Evolutionary conservation across 2,888 invertebrate species (phyloP), one percentile per base, ranked within the genome.

Genomic region (Drosophila imparisetae): DNA sequence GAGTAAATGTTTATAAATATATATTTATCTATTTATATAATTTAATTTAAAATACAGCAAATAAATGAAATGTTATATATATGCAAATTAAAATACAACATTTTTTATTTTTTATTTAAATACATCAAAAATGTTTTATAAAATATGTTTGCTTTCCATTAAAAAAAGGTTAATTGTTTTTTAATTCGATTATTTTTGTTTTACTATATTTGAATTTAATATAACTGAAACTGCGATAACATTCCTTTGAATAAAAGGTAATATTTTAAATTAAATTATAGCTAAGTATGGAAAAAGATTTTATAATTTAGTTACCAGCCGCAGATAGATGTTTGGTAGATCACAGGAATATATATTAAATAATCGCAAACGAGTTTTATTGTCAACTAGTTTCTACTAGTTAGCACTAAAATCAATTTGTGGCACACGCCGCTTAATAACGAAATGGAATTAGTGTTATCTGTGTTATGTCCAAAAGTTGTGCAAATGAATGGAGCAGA

Each of bases 381-480:
- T 38, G 27, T 27, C n/a, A 29, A 55, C 54, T 13, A 13, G 27
- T n/a, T 55, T 55, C 11, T 5, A n/a, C 7, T 4, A 8, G 13
- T 27, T 1, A 24, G 0, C 7, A 13, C 36, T 27, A 2, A 0
- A 27, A 29, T 11, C 38, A n/a, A n/a, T 38, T 38, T 13, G 8
- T 15, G 29, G n/a, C 55, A 38, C n/a, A 38, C n/a, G n/a, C n/a
- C 27, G 7, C 6, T 13, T 13, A 29, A 29, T 15, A 55, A 55
- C 15, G n/a, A 55, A 55, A 15, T 38, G n/a, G 27, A 55, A 55
- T 55, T 29, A 55, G 29, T 29, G n/a, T 29, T 55, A 38, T 55
- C 55, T n/a, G 30, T 30, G 30, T 2, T 30, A 18, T 27, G 49
- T 27, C 18, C 27, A 49, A 27, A 49, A 27, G 10, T 27, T 27